Conservation (phyloP, 2,113 vertebrate genomes). For the Chloropsis hardwickii region DNA sequence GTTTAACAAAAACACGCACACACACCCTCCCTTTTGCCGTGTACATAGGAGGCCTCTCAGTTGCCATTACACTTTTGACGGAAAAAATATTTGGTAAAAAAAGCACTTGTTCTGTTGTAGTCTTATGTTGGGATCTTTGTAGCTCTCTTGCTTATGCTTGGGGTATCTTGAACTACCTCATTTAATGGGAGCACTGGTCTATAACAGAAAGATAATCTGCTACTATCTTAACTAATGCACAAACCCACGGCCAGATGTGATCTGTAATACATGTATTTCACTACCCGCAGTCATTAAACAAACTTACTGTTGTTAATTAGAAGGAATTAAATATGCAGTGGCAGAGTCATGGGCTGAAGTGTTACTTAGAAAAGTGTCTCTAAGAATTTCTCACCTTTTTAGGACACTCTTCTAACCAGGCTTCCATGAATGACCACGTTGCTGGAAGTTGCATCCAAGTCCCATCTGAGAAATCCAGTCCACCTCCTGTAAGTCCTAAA, state of each 20-base stretch:
- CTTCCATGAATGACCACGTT: slow-evolving; percentile 42
- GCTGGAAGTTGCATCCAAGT: slow-evolving; percentile 69
- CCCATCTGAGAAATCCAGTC: slow-evolving; percentile 73
- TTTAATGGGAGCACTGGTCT: not conserved
- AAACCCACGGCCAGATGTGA: not conserved
- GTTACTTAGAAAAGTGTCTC: not conserved
- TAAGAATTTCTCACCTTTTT: slow-evolving; percentile 34
- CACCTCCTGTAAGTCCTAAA: slow-evolving; percentile 70
- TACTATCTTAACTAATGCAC: not conserved
- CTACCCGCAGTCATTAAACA: not conserved
- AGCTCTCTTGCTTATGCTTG: not conserved
- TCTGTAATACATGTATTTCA: not conserved
- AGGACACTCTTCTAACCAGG: slow-evolving; percentile 72
- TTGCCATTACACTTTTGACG: not conserved
- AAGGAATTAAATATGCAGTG: not conserved
- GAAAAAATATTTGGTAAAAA: not conserved
- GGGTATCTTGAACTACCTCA: not conserved
- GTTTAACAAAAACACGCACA: not conserved
- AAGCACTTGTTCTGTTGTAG: not conserved
- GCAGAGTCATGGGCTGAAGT: not conserved
- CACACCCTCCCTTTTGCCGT: not conserved
- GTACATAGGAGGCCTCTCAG: not conserved
- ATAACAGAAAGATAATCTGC: not conserved
- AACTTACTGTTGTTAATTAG: not conserved
- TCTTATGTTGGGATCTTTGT: not conserved